phyloP scores from a whole-genome alignment of 2,797 vertebrate species.

The Nannoperca obscura region DNA sequence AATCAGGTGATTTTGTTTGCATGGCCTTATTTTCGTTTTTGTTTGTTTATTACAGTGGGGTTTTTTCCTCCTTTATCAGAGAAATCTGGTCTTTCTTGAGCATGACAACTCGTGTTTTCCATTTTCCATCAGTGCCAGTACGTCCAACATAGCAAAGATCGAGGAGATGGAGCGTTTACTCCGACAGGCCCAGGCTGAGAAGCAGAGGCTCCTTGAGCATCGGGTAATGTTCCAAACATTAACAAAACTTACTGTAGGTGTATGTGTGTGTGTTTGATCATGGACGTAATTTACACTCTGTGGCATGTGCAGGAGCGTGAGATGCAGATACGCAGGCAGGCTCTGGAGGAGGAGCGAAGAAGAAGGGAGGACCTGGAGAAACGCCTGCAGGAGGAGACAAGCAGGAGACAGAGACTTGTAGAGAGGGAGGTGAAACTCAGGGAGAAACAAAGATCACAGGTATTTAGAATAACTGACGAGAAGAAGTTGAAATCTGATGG shows the following conservation, averaged over 20 bases:
- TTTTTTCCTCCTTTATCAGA: neutral
- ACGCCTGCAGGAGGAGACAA: conserved; percentile 94
- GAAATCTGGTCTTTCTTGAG: neutral
- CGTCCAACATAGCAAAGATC: conserved; percentile 93
- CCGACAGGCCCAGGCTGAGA: conserved; percentile 94
- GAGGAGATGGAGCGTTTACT: conserved; percentile 98
- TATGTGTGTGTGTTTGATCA: neutral
- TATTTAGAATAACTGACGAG: conserved; percentile 47
- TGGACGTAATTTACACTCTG: neutral
- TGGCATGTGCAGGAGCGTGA: conserved; percentile 87
- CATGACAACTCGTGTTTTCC: conserved; percentile 35
- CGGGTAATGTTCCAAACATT: conserved; percentile 83
- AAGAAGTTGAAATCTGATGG: neutral
- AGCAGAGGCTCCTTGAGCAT: conserved; percentile 91
- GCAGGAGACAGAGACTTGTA: conserved; percentile 93
- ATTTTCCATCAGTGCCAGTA: conserved; percentile 88
- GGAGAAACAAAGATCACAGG: conserved; percentile 95
- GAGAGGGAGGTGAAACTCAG: conserved; percentile 96
- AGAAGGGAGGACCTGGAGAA: conserved; percentile 94
- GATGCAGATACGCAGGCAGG: conserved; percentile 93
- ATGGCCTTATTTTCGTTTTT: neutral
- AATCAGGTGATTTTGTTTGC: neutral
- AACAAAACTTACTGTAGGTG: neutral
- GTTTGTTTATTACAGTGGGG: neutral
- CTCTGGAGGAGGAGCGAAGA: conserved; percentile 93